Percentiles rank a stretch among this genome's conserved stretches.
Evolutionary conservation across 2,888 invertebrate genomes (phyloP).

Genomic region (Drosophila merina): DNA sequence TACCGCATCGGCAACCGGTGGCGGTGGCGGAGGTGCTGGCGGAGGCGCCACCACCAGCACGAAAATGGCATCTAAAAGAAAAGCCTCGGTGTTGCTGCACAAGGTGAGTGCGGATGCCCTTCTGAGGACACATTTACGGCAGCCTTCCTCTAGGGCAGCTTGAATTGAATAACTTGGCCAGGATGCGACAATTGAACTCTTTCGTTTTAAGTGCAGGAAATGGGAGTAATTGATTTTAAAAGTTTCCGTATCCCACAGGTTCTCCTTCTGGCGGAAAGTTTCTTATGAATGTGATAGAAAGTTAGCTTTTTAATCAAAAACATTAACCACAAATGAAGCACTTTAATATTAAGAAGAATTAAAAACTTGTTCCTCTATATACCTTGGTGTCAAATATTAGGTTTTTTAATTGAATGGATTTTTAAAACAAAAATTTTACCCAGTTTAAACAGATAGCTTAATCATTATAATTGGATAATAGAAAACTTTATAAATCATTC

Average conservation of each 20-base stretch:
- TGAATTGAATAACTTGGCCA: background rate
- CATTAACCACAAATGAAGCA: background rate
- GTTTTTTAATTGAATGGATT: background rate
- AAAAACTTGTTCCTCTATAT: too few species aligned
- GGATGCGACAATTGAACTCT: conserved; percentile 28
- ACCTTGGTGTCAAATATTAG: too few species aligned
- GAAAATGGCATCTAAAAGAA: conserved; percentile 84
- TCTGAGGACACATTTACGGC: background rate
- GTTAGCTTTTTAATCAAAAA: background rate
- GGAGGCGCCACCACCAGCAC: conserved; percentile 82
- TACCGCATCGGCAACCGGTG: conserved; percentile 82
- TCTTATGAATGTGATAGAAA: background rate
- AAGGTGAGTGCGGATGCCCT: conserved; percentile 78
- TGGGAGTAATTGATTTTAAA: background rate
- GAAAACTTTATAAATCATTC: background rate
- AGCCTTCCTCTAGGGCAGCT: background rate
- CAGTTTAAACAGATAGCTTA: background rate
- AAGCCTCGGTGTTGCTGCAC: conserved; percentile 84
- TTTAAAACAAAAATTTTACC: background rate
- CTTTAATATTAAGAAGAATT: too few species aligned
- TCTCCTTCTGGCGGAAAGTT: background rate
- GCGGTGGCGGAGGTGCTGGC: conserved; percentile 82
- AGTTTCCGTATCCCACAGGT: background rate
- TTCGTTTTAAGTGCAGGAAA: conserved; percentile 17
- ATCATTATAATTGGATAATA: conserved; percentile 3